Evolutionary conservation across 2,113 vertebrate species (phyloP), one percentile per base, ranked within the genome.

Genomic region (Daubentonia madagascariensis): DNA sequence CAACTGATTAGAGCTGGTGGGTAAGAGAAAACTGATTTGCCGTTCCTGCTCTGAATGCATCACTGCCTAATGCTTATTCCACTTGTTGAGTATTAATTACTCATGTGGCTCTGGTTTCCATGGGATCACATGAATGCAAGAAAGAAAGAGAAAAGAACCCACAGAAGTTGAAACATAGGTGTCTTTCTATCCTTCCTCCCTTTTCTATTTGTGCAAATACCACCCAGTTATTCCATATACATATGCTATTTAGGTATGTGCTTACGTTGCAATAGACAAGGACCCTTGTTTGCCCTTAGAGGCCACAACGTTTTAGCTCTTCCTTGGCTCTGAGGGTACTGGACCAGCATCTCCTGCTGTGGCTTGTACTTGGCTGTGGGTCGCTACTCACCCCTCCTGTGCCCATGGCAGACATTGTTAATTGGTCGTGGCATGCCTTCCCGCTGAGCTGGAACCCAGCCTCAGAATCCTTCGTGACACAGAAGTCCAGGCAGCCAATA

Each of bases 401-500:
- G 93, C 85, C 93, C 8, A 0, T 0, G 70, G 83, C 88, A 79
- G 86, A 73, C 63, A 72, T 52, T 52, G 35, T 32, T 65, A 75
- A 96, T 90, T 3, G 54, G 91, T 91, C 1, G 3, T 1, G 6
- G 20, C 23, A 2, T 6, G 20, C 78, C 73, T 96, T 95, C 54
- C 67, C 4, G 6, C 35, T 57, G 92, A 85, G 54, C 86, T 65
- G 75, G 91, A 78, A 50, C 78, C 68, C 50, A 70, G 83, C 48
- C 80, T 92, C 94, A 30, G 87, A 54, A 48, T 87, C 79, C 43
- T 75, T 87, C 89, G 22, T n/a, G 90, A 96, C 75, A 86, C 84
- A 90, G 86, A 68, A 75, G n/a, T 35, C 54, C 35, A 61, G 86
- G 79, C 68, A 80, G 95, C 68, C 78, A 80, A 70, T 40, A 76